Evolutionary conservation across 2,797 vertebrate species (phyloP), one percentile per base, ranked within the genome.

Genomic region (Ceyx erithaca): DNA sequence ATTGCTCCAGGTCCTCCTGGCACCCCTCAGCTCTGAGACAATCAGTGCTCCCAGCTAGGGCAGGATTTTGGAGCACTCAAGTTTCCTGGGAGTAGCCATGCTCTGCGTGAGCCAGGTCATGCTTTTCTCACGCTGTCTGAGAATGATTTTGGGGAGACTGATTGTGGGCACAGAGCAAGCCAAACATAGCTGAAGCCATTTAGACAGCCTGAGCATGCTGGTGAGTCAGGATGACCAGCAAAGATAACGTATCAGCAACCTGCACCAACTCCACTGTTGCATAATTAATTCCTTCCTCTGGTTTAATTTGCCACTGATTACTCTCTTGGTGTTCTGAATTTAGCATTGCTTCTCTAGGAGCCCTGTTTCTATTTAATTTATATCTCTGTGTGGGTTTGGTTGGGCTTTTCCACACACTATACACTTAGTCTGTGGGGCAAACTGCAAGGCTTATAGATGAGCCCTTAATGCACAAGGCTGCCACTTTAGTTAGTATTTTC

Each of bases 41-140:
- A 96, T 96, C 84, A 84, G 26, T 0, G 35, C 59, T 79, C 61
- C 76, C 82, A 68, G 89, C 71, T 78, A 80, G 68, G 57, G 52
- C 18, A 75, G 61, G 51, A 63, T 87, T 78, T 52, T 63, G 66
- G 51, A 93, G 78, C 41, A 9, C 61, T 54, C 33, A 22, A 4
- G 73, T 80, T 89, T 69, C 52, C 87, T 57, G 80, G 72, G 72
- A 80, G 92, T 23, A 92, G 79, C 84, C 3, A 0, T 7, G 72
- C 91, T 93, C 91, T 70, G 78, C n/a, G 0, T 80, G 70, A 88
- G 55, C 35, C 23, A 61, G 96, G 91, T 95, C 96, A 91, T 2
- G 2, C 69, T 90, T 96, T 97, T 96, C 95, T 96, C 93, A 94
- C 61, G 75, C 89, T 87, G 89, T 67, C 70, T 26, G 31, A 68